Conservation (phyloP, 2,888 invertebrate genomes). For the Drosophila subquinaria region DNA sequence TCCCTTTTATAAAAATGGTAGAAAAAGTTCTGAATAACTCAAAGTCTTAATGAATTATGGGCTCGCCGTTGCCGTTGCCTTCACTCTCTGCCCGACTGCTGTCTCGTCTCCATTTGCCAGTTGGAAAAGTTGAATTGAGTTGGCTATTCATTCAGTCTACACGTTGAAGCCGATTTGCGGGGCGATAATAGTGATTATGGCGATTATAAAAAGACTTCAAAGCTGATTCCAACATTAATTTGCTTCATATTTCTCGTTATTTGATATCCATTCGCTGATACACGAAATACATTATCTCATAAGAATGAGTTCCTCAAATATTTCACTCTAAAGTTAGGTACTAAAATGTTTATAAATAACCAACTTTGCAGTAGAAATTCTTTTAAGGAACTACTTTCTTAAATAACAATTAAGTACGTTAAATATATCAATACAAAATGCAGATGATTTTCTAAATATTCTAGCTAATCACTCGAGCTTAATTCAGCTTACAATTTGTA, state of each 20-base stretch:
- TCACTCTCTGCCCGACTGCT: slow-evolving; percentile 22
- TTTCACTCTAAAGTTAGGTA: background rate
- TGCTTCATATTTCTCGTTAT: background rate
- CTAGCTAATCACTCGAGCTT: no score
- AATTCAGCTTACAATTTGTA: no score
- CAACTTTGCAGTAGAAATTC: no score
- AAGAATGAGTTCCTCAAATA: background rate
- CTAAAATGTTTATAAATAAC: background rate
- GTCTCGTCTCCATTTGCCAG: slow-evolving; percentile 23
- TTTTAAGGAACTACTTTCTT: no score
- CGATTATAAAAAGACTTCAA: slow-evolving; percentile 17
- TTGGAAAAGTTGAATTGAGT: slow-evolving; percentile 42
- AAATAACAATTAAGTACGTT: no score
- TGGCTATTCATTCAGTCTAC: slow-evolving; percentile 17
- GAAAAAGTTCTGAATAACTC: slow-evolving; percentile 74
- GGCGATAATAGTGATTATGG: slow-evolving; percentile 29
- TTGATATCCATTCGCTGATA: background rate
- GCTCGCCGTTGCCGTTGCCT: slow-evolving; percentile 34
- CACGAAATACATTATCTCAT: no score
- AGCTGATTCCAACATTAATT: background rate
- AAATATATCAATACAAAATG: no score
- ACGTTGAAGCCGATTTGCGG: slow-evolving; percentile 20
- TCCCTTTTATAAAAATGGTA: slow-evolving; percentile 43
- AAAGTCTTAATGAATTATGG: slow-evolving; percentile 77
- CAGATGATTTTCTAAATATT: no score